Base-by-base conservation (phyloP, 2,113 vertebrate species). In the Tachysurus fulvidraco region DNA sequence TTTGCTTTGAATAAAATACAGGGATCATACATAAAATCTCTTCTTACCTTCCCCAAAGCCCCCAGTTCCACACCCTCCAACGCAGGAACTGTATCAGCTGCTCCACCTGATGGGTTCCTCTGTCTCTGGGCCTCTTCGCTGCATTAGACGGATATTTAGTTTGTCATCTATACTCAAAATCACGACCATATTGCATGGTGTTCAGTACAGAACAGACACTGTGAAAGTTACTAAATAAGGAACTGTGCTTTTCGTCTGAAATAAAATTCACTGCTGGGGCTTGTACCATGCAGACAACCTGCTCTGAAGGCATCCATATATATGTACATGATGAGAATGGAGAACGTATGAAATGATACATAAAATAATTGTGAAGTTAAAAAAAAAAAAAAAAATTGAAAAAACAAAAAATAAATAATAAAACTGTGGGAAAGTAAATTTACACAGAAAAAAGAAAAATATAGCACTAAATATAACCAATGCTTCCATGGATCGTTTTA, bases 111-210 rank as follows among this genome's bases (percentile, higher is more conserved):
- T 0, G 98, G 96, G 54, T 98, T 96, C 64, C 97, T 94, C 85
- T 97, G 97, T 86, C 96, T 97, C 92, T 97, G 97, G 64, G 94
- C 91, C 73, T 99, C 98, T 92, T 99, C 98, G 91, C 98, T 99
- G 93, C 83, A 59, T 64, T 78, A 89, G 9, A 85, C 85, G n/a
- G 77, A 82, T 23, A 23, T 85, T 46, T 23, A 77, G 79, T 87
- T 62, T 85, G 52, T 14, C 74, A 52, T 82, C 9, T 64, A 16
- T 84, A 73, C 41, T 77, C 62, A 69, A 81, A 46, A 83, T n/a
- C 25, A 78, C 13, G 50, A 74, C 21, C 44, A 78, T 50, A 28
- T 52, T 54, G 50, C 74, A 78, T 16, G 54, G 50, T 54, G 14
- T 13, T 52, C 69, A 44, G 30, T 82, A 65, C 71, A 64, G 54